Percentiles rank a stretch among this genome's conserved stretches.
These are phyloP conservation scores for Varanus salvator DNA, from an alignment of 2,113 vertebrate genomes.

Conservation along the genomic window DNA sequence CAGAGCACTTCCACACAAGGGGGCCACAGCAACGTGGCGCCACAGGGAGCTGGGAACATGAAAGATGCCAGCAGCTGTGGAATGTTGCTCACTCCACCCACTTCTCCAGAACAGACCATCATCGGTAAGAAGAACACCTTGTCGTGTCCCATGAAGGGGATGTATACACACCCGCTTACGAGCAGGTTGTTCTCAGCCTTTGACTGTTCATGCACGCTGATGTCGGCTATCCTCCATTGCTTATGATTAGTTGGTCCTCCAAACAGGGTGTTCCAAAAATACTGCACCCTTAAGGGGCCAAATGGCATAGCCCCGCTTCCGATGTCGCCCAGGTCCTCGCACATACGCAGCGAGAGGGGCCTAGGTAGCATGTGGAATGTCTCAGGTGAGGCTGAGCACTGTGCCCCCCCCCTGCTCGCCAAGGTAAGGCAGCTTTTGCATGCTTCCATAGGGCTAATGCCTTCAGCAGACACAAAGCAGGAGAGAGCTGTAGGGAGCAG, in stretches of 20 bases:
- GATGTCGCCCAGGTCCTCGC: no score
- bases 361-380: no score
- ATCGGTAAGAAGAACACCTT: constrained; percentile 76
- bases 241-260: not conserved
- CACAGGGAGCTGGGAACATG: constrained; percentile 80
- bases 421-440: no score
- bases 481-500: not conserved
- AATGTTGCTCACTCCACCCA: constrained; percentile 94
- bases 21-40: constrained; percentile 74
- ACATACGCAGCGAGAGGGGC: no score
- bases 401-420: no score
- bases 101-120: constrained; percentile 92
- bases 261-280: not conserved
- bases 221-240: not conserved
- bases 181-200: not conserved
- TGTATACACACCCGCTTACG: not conserved
- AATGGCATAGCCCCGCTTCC: no score
- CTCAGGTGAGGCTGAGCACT: no score
- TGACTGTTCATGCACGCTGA: not conserved
- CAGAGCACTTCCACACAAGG: constrained; percentile 80
- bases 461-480: not conserved
- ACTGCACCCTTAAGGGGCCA: no score
- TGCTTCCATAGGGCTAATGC: no score
- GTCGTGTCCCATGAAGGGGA: not conserved
- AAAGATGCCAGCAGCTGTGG: constrained; percentile 93